Base-by-base conservation (phyloP, 2,797 vertebrate species). In the Pseudochirops cupreus region DNA sequence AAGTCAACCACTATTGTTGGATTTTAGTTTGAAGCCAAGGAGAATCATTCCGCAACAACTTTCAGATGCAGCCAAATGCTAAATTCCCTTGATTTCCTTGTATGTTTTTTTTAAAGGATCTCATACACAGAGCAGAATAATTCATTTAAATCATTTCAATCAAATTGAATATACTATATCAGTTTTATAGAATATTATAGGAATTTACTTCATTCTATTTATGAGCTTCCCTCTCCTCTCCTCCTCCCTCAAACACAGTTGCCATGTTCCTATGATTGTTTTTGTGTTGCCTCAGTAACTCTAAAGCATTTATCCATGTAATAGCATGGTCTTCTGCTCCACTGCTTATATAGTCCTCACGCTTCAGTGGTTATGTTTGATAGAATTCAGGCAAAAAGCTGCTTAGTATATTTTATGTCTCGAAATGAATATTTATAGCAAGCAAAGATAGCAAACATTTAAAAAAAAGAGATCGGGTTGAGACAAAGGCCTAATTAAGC, bases 261-360 rank as follows among this genome's bases (percentile, higher is more conserved):
- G 94, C 97, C 95, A 90, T 98, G 98, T 98, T 98, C 97, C 98
- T 92, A 13, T 97, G 98, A 98, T 98, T 98, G 98, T 98, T 98
- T 98, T 98, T 98, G 97, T 98, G 97, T 98, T 98, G 98, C 98
- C 98, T 98, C 98, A 96, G 98, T 98, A 97, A 98, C 95, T 98
- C 95, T n/a, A 89, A 97, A 98, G 98, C 98, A 98, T 99, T 98
- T 99, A 98, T 98, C 98, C 98, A 98, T 99, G 98, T 99, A 98
- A 99, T 98, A 98, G 98, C 96, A 95, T 95, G 98, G 98, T 97
- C 98, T 99, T 99, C 98, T 97, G 98, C 98, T 98, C 98, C 97
- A 97, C 95, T 98, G 98, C 97, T 96, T 98, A 98, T 97, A 94
- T 91, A 97, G 98, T 97, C 96, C 97, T 98, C 98, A 98, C 46